Evolutionary conservation across 2,888 invertebrate genomes (phyloP).

Genomic region (Lamellibrachia columna): DNA sequence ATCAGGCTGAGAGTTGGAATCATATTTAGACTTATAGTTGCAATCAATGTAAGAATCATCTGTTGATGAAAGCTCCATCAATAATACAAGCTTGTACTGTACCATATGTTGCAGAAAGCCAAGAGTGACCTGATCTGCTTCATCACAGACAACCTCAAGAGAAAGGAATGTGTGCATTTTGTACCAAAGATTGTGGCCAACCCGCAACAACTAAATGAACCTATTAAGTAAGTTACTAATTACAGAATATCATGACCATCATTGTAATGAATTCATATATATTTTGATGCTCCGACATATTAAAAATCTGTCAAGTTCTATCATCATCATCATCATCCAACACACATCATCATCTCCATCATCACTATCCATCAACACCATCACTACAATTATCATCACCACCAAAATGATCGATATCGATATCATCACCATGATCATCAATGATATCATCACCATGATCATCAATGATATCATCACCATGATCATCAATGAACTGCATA

Average conservation of each 20-base stretch:
- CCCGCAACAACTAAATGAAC: constrained; percentile 24
- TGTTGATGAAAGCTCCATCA: no score
- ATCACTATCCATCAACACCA: background rate
- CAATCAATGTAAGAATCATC: no score
- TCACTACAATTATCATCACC: background rate
- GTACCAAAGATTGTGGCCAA: constrained; percentile 35
- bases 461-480: no score
- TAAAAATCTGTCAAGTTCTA: background rate
- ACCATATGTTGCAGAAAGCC: background rate
- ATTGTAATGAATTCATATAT: background rate
- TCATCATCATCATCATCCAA: background rate
- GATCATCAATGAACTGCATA: no score
- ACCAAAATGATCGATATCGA: no score
- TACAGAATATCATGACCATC: background rate
- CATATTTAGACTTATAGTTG: no score
- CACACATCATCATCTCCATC: background rate
- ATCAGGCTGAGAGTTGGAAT: no score
- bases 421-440: no score
- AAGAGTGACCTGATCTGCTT: constrained; percentile 20
- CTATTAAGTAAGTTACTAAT: constrained; percentile 27
- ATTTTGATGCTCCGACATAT: background rate
- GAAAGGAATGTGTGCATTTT: constrained; percentile 37
- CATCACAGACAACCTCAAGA: constrained; percentile 31
- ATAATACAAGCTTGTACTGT: no score
- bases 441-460: no score